Base-by-base conservation (phyloP, 2,113 vertebrate genomes). In the Nibea albiflora region DNA sequence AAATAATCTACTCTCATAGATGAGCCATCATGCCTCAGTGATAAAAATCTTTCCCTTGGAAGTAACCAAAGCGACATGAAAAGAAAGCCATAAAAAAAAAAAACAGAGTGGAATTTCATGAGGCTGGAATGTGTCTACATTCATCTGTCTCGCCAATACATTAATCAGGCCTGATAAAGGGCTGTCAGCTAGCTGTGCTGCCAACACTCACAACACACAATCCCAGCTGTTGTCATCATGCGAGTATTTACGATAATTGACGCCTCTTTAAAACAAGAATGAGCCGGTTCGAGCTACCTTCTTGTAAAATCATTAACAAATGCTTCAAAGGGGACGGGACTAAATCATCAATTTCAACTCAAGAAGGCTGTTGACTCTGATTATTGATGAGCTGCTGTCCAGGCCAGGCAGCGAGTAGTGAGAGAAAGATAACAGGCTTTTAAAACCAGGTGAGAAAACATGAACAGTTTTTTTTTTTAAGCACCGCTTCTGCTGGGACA, bases 151-250 rank as follows among this genome's bases (percentile, higher is more conserved):
- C 31, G 68, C 81, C 66, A 83, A 49, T 70, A 52, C 85, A 85
- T 91, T 80, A 85, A 89, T 92, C 88, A 85, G 87, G 77, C 71
- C 85, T 84, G 90, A 85, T 90, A 85, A 86, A 81, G 47, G 14
- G 17, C 75, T 46, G 72, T 73, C 80, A 73, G 69, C 66, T 4
- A 5, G 35, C 35, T 22, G 54, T 7, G 3, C 20, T 68, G 87
- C 81, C 72, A 83, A 81, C 57, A 77, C 35, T 80, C 70, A 80
- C 81, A 80, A 46, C 3, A 60, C 35, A 71, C 26, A 6, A 64
- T 77, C 44, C 68, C 71, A 70, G 81, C 73, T 83, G 73, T 67
- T 90, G 52, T 80, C 76, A 76, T 63, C 47, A 11, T 66, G 74
- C 3, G 63, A 71, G 64, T 61, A 77, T 85, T 86, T 78, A 71